These are phyloP conservation scores for Muricea muricata DNA, from an alignment of 92 coral and sea anemone genomes.

Conservation along the genomic window DNA sequence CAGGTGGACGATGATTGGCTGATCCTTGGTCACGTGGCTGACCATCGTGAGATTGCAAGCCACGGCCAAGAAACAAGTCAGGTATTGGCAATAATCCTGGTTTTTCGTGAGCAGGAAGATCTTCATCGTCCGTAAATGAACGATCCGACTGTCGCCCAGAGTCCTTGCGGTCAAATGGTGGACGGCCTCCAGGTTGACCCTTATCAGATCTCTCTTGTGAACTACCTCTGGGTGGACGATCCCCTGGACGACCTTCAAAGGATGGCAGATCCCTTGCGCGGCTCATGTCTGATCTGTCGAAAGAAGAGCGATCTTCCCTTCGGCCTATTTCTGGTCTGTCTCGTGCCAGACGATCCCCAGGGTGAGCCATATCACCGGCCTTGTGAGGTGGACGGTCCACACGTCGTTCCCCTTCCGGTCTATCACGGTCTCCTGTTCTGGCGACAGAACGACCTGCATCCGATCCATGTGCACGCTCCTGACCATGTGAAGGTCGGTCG, in stretches of 20 bases:
- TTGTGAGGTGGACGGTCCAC: not conserved
- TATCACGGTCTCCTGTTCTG: not conserved
- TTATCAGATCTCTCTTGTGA: conserved; percentile 24
- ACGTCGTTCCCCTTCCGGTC: conserved; percentile 15
- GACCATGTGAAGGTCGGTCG: not conserved
- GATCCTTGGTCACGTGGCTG: conserved; percentile 11
- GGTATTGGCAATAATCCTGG: conserved; percentile 3
- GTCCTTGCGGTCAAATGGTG: not conserved
- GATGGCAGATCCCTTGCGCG: conserved; percentile 7
- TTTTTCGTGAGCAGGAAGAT: not conserved
- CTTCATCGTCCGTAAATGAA: not conserved
- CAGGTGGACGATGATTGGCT: conserved; percentile 29
- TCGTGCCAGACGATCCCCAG: conserved; percentile 14
- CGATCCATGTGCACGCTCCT: conserved; percentile 9
- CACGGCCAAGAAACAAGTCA: conserved; percentile 26
- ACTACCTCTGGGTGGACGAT: conserved; percentile 1
- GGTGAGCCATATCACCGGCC: conserved; percentile 6
- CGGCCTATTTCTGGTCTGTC: conserved; percentile 23
- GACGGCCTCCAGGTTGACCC: conserved; percentile 18
- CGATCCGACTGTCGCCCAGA: conserved; percentile 3
- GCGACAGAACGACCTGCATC: not conserved
- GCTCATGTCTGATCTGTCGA: conserved; percentile 28
- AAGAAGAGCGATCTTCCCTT: not conserved
- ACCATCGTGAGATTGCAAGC: not conserved
- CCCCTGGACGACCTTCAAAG: not conserved